These are phyloP conservation scores for Lepidochitona cinerea DNA, from an alignment of 2,888 invertebrate species.

Conservation along the genomic window DNA sequence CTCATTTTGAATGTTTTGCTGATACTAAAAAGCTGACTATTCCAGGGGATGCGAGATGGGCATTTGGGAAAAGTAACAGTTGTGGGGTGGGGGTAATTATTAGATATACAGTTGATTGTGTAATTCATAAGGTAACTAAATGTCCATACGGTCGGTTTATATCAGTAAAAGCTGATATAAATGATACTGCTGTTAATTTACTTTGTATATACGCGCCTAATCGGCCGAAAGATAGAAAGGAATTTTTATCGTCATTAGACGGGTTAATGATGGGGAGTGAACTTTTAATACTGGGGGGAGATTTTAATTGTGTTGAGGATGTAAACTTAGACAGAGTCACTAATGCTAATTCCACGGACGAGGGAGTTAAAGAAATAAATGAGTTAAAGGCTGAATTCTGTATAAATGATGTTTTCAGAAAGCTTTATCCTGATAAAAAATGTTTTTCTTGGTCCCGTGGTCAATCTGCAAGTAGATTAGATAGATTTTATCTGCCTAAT, in stretches of 20 bases:
- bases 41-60: no score
- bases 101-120: neutral
- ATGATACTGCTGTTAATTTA: neutral
- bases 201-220: neutral
- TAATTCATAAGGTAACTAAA: neutral
- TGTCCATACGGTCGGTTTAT: neutral
- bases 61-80: neutral
- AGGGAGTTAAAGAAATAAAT: neutral
- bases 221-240: neutral
- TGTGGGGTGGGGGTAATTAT: neutral
- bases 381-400: neutral
- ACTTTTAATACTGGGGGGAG: neutral
- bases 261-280: neutral
- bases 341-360: neutral
- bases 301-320: constrained; percentile 12
- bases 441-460: neutral
- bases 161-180: neutral
- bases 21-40: no score
- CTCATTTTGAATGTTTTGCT: no score
- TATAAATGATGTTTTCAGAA: neutral
- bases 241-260: neutral
- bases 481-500: neutral
- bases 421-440: neutral
- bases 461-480: neutral
- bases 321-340: neutral